These are phyloP conservation scores for Hypocryptadius cinnamomeus DNA, from an alignment of 2,113 vertebrate species.

Conservation along the genomic window DNA sequence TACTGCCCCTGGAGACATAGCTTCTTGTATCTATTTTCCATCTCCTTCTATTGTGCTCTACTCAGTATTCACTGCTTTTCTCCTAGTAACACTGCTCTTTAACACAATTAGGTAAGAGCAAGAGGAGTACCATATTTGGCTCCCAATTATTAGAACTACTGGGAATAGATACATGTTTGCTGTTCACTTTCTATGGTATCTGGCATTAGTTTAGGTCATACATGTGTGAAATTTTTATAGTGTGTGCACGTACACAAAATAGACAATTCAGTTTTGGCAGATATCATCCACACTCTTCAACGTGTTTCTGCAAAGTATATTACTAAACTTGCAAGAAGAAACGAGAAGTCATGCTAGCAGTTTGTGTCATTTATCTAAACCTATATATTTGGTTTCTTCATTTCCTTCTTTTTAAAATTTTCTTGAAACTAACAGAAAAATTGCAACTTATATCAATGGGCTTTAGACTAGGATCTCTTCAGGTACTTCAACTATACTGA, in stretches of 20 bases:
- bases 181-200: conserved; percentile 42
- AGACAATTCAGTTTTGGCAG: background rate
- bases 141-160: conserved; percentile 88
- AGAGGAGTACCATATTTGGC: conserved; percentile 83
- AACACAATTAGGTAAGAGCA: conserved; percentile 91
- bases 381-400: background rate
- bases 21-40: conserved; percentile 92
- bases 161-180: conserved; percentile 82
- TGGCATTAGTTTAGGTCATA: conserved; percentile 8
- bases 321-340: background rate
- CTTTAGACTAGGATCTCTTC: background rate
- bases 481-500: background rate
- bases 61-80: conserved; percentile 82
- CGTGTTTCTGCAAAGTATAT: background rate
- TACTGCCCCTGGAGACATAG: conserved; percentile 85
- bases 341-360: background rate
- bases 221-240: background rate
- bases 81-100: conserved; percentile 91
- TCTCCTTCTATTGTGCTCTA: conserved; percentile 84
- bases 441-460: background rate
- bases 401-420: background rate
- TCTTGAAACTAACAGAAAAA: background rate
- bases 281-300: background rate
- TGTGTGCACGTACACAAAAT: background rate
- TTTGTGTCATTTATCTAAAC: background rate